Evolutionary conservation across 2,797 vertebrate genomes (phyloP).

Genomic region (Ibycter americanus): DNA sequence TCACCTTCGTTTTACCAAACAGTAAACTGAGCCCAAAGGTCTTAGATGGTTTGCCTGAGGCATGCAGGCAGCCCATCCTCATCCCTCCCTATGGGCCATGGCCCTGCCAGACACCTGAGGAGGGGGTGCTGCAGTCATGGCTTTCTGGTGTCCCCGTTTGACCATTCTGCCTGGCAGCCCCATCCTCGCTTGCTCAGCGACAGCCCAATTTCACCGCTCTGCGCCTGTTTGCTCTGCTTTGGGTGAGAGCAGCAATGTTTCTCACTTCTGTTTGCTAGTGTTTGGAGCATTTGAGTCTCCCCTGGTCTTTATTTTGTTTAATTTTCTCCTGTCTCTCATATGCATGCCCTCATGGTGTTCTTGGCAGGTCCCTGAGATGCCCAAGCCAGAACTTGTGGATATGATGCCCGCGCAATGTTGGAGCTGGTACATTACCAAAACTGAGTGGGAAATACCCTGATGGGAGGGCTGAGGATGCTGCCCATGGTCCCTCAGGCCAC

Average conservation of each 20-base stretch:
- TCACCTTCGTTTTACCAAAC: background rate
- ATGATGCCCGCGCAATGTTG: background rate
- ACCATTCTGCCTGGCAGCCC: background rate
- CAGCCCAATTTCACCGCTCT: rapidly evolving
- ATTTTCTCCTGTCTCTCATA: background rate
- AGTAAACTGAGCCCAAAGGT: background rate
- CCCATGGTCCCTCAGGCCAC: background rate
- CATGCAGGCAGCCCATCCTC: background rate
- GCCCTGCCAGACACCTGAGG: background rate
- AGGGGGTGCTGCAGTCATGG: rapidly evolving
- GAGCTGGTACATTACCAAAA: background rate
- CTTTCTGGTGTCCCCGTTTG: background rate
- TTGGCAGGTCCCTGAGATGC: background rate
- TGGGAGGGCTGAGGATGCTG: background rate
- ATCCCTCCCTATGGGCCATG: rapidly evolving
- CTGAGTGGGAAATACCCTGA: rapidly evolving
- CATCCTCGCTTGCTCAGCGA: rapidly evolving
- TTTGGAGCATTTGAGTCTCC: background rate
- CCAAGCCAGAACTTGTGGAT: background rate
- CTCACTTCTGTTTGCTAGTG: background rate
- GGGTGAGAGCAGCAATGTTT: rapidly evolving
- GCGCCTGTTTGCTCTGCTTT: background rate
- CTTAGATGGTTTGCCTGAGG: background rate
- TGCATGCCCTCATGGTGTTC: background rate
- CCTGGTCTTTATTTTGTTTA: background rate